Evolutionary conservation across 2,113 vertebrate genomes (phyloP), one percentile per base, ranked within the genome.

Genomic region (Rallus limicola): DNA sequence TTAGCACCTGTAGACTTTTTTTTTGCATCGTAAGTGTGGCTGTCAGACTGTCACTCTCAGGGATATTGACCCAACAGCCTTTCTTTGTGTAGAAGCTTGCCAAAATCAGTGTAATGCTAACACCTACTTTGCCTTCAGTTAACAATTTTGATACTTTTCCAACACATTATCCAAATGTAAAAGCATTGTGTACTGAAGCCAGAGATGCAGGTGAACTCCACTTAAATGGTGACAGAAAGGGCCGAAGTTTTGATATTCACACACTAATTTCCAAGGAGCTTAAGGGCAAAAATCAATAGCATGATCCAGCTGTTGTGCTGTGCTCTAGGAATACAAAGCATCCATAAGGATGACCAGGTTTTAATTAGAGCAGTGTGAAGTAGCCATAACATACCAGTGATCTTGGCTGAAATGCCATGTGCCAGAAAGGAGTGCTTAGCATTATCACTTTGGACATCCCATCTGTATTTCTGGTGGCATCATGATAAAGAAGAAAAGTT

Each of bases 301-400:
- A 74, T 28, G 26, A 70, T 86, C 92, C 95, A 95, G 95, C 87
- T 96, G 92, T 92, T 71, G 38, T 52, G 34, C 48, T 62, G 80
- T 26, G 90, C 72, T 91, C 86, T 75, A 95, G 76, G 76, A 94
- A 93, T 64, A 93, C 56, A 88, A 88, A 86, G 62, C 88, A 94
- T 92, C 93, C 92, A 82, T 75, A 60, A 75, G 64, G 62, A 80
- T 87, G 89, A 65, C 58, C 52, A 69, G 68, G 82, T 75, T 88
- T 88, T 78, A 96, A 95, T 88, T 75, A 78, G 79, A 90, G 76
- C 34, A 88, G 68, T 1, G 0, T 81, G 90, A 95, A 92, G 90
- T 19, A 90, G 86, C 82, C 93, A 94, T 88, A 83, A 75, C 92
- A 93, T 81, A 86, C n/a, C 68, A 62, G 38, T 40, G 68, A 52